Evolutionary conservation across 1,140 invertebrate genomes (phyloP).

Genomic region (Drosophila cardini): DNA sequence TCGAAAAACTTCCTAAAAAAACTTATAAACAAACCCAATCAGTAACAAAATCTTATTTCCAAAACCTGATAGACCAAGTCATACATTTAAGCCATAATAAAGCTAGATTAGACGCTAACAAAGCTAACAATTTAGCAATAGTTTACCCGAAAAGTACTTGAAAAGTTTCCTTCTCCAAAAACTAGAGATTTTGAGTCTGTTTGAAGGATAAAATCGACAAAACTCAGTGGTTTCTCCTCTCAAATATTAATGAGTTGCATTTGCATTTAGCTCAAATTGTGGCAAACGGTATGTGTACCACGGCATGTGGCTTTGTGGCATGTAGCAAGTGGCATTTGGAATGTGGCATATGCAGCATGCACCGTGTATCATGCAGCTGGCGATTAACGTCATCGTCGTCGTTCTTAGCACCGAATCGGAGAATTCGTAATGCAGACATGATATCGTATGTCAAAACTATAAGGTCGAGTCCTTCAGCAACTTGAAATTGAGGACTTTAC

Average conservation of each 20-base stretch:
- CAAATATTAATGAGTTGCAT: slow-evolving; percentile 20
- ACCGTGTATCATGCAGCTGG: slow-evolving; percentile 14
- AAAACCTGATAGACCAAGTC: too few relatives aligned
- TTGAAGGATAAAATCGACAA: too few relatives aligned
- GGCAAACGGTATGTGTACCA: not conserved
- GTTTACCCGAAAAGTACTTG: too few relatives aligned
- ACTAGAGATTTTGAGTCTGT: too few relatives aligned
- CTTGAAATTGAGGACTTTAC: slow-evolving; percentile 76
- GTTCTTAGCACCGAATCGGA: slow-evolving; percentile 9
- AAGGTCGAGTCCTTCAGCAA: slow-evolving; percentile 77
- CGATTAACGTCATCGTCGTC: slow-evolving; percentile 69
- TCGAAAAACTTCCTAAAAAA: too few relatives aligned
- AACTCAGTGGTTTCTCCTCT: slow-evolving; percentile 8
- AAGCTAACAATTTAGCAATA: too few relatives aligned
- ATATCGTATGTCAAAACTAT: slow-evolving; percentile 72
- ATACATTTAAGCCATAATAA: too few relatives aligned
- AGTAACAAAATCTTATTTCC: too few relatives aligned
- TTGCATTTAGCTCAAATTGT: slow-evolving; percentile 22
- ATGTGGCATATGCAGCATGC: slow-evolving; percentile 16
- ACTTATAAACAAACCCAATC: too few relatives aligned
- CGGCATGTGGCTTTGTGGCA: not conserved
- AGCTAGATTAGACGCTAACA: too few relatives aligned
- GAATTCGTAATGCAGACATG: slow-evolving; percentile 48
- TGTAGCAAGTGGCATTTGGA: not conserved
- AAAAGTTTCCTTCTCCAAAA: too few relatives aligned